phyloP scores from a whole-genome alignment of 2,797 vertebrate species.

The Falco berigora region DNA sequence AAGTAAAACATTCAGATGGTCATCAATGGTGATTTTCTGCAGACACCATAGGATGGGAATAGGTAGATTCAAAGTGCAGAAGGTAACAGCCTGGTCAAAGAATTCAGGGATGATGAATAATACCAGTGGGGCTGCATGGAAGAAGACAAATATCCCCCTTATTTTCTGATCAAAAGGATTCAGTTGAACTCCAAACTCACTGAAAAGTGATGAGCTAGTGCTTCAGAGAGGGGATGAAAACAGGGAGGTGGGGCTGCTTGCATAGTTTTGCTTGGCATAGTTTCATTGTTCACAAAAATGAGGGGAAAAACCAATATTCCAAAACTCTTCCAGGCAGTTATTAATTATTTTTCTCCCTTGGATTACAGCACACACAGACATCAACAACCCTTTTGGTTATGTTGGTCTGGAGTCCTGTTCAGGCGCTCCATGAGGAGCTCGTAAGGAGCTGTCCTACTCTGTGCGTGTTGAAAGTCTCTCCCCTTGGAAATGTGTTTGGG shows the following conservation, averaged over 20 bases:
- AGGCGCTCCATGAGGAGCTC: neutral
- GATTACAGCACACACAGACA: neutral
- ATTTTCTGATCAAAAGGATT: neutral
- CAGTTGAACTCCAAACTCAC: neutral
- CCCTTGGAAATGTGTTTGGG: neutral
- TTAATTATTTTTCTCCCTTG: neutral
- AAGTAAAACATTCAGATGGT: neutral
- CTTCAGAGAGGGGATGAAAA: neutral
- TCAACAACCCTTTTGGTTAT: neutral
- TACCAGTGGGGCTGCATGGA: neutral
- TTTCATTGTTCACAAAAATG: neutral
- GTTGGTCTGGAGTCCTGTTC: neutral
- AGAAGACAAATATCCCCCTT: neutral
- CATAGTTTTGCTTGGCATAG: constrained; percentile 2
- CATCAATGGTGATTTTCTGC: neutral
- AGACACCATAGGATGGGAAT: neutral
- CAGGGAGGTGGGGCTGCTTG: neutral
- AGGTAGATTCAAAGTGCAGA: neutral
- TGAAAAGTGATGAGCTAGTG: neutral
- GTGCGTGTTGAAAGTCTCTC: neutral
- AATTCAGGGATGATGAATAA: neutral
- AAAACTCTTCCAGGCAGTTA: neutral
- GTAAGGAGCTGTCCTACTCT: neutral
- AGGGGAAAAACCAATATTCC: neutral
- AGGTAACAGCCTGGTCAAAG: neutral